phyloP scores from a whole-genome alignment of 2,113 vertebrate genomes.

The Cyanocitta stelleri region DNA sequence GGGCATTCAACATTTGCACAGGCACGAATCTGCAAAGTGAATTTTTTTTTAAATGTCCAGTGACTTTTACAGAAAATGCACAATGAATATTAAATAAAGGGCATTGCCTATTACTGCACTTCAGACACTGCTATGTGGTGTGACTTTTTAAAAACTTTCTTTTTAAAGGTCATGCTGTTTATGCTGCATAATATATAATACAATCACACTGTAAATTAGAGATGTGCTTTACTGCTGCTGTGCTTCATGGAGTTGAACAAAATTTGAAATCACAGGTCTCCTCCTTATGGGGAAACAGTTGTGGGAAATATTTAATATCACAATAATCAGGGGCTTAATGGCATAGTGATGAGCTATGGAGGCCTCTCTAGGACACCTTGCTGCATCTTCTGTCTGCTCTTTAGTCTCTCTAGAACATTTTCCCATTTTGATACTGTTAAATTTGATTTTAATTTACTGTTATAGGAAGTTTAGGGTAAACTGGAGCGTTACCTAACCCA shows the following conservation, averaged over 20 bases:
- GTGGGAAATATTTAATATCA: not conserved
- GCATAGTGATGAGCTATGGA: not conserved
- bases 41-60: not conserved
- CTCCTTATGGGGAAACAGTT: not conserved
- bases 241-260: constrained; percentile 21
- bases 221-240: constrained; percentile 16
- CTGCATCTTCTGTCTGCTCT: not conserved
- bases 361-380: not conserved
- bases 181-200: constrained; percentile 24
- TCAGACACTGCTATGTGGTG: not conserved
- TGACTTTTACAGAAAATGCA: not conserved
- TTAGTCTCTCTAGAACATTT: not conserved
- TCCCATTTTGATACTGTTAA: not conserved
- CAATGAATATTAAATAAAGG: constrained; percentile 31
- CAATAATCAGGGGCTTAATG: not conserved
- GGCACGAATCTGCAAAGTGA: not conserved
- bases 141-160: constrained; percentile 31
- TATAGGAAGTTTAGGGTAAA: not conserved
- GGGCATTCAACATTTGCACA: not conserved
- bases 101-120: not conserved
- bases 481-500: not conserved
- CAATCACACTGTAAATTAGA: constrained; percentile 29
- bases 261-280: not conserved
- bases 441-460: not conserved
- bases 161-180: constrained; percentile 53